Conservation (phyloP, 2,113 vertebrate genomes). For the Chaetops frenatus region DNA sequence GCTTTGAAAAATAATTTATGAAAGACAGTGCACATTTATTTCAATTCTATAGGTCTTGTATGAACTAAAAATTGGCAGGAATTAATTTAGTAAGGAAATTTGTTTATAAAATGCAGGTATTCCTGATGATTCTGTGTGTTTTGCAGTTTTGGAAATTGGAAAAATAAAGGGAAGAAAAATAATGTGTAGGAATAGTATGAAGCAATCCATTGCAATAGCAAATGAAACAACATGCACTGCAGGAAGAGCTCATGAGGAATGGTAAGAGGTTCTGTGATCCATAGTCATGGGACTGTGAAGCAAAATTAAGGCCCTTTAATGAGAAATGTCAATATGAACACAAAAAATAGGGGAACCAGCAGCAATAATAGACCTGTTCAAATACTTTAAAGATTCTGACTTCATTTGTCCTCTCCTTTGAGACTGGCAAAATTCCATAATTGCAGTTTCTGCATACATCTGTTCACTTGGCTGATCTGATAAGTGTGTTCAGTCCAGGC, state of each 20-base stretch:
- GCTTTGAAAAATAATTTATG: neutral
- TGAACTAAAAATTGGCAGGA: neutral
- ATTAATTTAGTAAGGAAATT: neutral
- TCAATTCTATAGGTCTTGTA: neutral
- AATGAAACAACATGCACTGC: neutral
- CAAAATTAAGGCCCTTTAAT: neutral
- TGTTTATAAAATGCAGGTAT: neutral
- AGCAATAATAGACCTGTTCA: neutral
- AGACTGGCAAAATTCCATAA: neutral
- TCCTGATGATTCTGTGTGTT: neutral
- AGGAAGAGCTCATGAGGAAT: neutral
- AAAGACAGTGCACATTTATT: neutral
- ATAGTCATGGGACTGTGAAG: neutral
- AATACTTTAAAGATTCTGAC: neutral
- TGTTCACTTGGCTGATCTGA: neutral
- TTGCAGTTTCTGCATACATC: neutral
- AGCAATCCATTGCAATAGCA: neutral
- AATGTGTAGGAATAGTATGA: neutral
- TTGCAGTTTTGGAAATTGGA: neutral
- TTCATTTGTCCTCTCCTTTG: neutral
- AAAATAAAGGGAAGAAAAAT: neutral
- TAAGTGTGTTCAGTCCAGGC: neutral
- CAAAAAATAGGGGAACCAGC: neutral
- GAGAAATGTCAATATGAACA: neutral
- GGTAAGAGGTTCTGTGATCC: neutral